Evolutionary conservation across 1,140 invertebrate genomes (phyloP).

Genomic region (Pentalonia nigronervosa): DNA sequence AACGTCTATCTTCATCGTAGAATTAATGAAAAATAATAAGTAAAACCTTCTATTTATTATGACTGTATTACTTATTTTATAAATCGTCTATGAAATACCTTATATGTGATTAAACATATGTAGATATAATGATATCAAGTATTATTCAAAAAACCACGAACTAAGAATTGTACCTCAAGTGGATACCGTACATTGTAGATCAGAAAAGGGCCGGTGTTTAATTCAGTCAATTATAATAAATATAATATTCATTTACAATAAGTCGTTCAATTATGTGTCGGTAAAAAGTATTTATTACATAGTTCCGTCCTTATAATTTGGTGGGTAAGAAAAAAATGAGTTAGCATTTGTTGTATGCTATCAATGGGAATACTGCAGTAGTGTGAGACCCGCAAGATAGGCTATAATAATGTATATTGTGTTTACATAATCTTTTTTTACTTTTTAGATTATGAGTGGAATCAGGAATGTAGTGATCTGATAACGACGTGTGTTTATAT

Average conservation of each 20-base stretch:
- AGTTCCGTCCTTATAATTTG: neutral
- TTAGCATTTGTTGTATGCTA: neutral
- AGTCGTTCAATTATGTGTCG: neutral
- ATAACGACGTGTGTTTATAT: neutral
- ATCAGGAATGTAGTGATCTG: neutral
- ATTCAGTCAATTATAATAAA: conserved; percentile 4
- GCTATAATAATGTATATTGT: neutral
- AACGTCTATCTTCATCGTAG: too few species aligned
- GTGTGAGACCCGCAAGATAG: neutral
- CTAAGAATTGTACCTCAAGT: neutral
- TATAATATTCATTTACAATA: conserved; percentile 9
- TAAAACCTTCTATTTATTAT: too few species aligned
- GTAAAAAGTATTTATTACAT: neutral
- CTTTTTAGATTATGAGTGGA: neutral
- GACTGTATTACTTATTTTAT: too few species aligned
- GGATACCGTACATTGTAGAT: neutral
- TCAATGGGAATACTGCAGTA: neutral
- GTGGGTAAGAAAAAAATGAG: neutral
- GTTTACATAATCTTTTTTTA: neutral
- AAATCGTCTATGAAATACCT: too few species aligned
- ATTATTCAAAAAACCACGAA: too few species aligned
- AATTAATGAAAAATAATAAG: too few species aligned
- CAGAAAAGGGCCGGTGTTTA: neutral
- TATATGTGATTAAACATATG: too few species aligned
- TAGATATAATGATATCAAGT: too few species aligned